phyloP scores from a whole-genome alignment of 2,113 vertebrate species.

The Zootoca vivipara region DNA sequence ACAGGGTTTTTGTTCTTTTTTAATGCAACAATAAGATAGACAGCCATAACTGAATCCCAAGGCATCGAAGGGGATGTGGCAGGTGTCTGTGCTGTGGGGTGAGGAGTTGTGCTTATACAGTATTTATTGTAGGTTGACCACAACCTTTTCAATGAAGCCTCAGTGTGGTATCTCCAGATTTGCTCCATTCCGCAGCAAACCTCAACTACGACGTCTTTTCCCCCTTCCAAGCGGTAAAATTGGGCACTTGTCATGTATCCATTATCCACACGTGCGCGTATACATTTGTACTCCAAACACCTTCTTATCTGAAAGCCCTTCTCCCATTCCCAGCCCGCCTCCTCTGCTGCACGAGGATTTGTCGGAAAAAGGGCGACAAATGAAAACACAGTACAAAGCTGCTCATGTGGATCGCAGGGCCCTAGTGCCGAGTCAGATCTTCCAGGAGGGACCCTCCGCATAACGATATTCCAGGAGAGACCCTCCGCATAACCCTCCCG shows the following conservation, averaged over 20 bases:
- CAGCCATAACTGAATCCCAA: neutral
- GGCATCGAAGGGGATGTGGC: neutral
- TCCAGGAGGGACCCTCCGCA: too few relatives aligned
- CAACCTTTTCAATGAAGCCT: neutral
- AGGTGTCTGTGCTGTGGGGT: neutral
- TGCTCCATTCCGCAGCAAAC: neutral
- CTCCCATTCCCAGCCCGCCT: too few relatives aligned
- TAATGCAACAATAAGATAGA: neutral
- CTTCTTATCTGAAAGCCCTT: neutral
- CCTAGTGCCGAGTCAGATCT: too few relatives aligned
- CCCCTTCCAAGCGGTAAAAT: neutral
- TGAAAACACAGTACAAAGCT: neutral
- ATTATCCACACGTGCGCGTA: neutral
- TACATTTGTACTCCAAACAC: too few relatives aligned
- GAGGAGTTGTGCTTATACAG: neutral
- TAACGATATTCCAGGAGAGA: too few relatives aligned
- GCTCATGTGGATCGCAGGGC: too few relatives aligned
- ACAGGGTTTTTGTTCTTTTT: too few relatives aligned
- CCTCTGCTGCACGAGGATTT: neutral
- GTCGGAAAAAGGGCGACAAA: neutral
- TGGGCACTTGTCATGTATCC: neutral
- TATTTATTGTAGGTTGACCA: too few relatives aligned
- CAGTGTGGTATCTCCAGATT: neutral
- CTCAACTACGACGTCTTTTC: neutral
- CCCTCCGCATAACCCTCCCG: too few relatives aligned